Evolutionary conservation across 2,888 invertebrate genomes (phyloP).

Genomic region (Ennomos quercinarius): DNA sequence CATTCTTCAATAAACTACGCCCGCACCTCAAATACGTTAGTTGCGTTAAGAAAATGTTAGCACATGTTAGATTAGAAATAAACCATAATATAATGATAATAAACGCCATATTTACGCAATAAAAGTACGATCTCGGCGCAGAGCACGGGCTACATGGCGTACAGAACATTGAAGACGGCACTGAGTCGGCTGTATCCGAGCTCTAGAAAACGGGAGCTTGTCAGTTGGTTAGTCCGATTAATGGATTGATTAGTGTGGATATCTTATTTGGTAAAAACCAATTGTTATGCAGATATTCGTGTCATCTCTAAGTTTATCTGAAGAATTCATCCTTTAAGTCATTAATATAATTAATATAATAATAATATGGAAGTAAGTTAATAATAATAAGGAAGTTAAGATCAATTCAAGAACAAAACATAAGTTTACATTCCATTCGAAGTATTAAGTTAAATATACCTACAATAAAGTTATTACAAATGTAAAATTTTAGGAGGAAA

Average conservation of each 20-base stretch:
- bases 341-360: too few relatives aligned
- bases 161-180: conserved; percentile 79
- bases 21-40: conserved; percentile 19
- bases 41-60: conserved; percentile 35
- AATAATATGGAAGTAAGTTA: too few relatives aligned
- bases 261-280: too few relatives aligned
- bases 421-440: neutral
- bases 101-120: conserved; percentile 79
- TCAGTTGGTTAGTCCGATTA: conserved; percentile 20
- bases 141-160: conserved; percentile 76
- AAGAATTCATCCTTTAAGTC: too few relatives aligned
- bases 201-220: conserved; percentile 70
- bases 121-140: conserved; percentile 75
- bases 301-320: too few relatives aligned
- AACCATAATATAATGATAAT: conserved; percentile 45
- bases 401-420: neutral
- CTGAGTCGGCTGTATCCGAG: conserved; percentile 67
- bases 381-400: too few relatives aligned
- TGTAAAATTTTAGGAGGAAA: too few relatives aligned
- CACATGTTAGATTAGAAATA: conserved; percentile 32
- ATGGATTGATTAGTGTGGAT: neutral
- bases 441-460: neutral
- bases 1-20: neutral
- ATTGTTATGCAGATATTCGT: too few relatives aligned
- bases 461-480: too few relatives aligned